Evolutionary conservation across 1,140 invertebrate species (phyloP), one percentile per base, ranked within the genome.

Genomic region (Cydia splendana): DNA sequence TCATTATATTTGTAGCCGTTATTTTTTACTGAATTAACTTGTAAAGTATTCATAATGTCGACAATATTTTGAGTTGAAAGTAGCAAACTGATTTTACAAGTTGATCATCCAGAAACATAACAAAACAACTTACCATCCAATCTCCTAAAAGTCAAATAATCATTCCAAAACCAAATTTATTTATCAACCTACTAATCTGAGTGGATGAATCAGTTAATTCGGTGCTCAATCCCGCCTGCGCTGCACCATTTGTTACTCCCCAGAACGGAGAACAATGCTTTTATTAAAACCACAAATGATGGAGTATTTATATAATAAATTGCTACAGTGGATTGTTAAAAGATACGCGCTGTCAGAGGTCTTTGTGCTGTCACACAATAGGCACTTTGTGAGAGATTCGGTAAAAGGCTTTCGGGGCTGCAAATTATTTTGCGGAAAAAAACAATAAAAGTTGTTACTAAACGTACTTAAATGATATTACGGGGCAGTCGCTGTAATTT

Each of bases 221-320:
- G 53, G 74, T 75, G 71, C 38, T 79, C 73, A 62, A 18, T 24
- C 48, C 15, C 15, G 74, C n/a, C 18, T 65, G 74, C 65, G 57
- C 79, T 71, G 76, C 76, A 80, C 79, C 76, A 84, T 82, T 80
- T 78, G 76, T 80, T 73, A 76, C 62, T 30, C 13, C 74, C 24
- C 24, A 45, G 74, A 69, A 79, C 62, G 18, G 53, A 74, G 75
- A 82, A 80, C 77, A 81, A 79, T 79, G 80, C 42, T 77, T 81
- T 78, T 76, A 78, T 82, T 76, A 78, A 80, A 79, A 79, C 75
- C 78, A 65, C 75, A 82, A 84, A 81, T 79, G 79, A 78, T 80
- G 78, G 76, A 78, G 77, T 80, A 79, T 82, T 84, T 82, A 83
- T 80, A 75, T 83, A 83, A 84, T 85, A 80, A 84, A 85, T 84